Base-by-base conservation (phyloP, 2,113 vertebrate genomes). In the Rhipidura dahli region DNA sequence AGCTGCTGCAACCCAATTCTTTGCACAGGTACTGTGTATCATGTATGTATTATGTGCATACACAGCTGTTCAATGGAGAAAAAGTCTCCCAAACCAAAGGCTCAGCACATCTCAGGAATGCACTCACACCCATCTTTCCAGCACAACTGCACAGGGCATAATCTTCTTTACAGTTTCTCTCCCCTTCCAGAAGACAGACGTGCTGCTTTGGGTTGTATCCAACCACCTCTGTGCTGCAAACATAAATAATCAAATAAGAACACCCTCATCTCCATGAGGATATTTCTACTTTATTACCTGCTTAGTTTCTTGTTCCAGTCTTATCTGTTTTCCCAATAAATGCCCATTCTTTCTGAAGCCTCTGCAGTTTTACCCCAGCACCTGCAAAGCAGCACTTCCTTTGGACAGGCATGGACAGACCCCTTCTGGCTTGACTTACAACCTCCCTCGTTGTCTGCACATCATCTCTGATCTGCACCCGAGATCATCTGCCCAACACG, bases 401-500 rank as follows among this genome's bases (percentile, higher is more conserved):
- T 49, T 0, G 0, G 22, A 66, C 1, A 15, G 56, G 14, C n/a
- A 49, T 1, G 3, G 39, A 51, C 72, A 84, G 68, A 78, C 42
- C 23, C 53, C 49, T 68, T 83, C 35, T 72, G 60, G 42, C 47
- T 61, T n/a, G 26, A 69, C n/a, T 73, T 33, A 26, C 50, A 87
- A 26, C 15, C 69, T 73, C n/a, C 27, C 90, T 60, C 4, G 0
- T 30, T 3, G 53, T 68, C 63, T 57, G 59, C 80, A 42, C 3
- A 3, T 47, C 40, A 70, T 3, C 69, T 89, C 60, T 70, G 45
- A 76, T 15, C 35, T 50, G 42, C 73, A 40, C 0, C 8, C 1
- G 3, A 60, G 64, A 84, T 37, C 15, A 77, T 4, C 7, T 6
- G 15, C 65, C 85, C 70, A 59, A 6, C 35, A 11, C 0, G 13